Percentiles rank a stretch among this genome's conserved stretches.
These are phyloP conservation scores for Poecilus cupreus DNA, from an alignment of 2,888 invertebrate species.

Conservation along the genomic window DNA sequence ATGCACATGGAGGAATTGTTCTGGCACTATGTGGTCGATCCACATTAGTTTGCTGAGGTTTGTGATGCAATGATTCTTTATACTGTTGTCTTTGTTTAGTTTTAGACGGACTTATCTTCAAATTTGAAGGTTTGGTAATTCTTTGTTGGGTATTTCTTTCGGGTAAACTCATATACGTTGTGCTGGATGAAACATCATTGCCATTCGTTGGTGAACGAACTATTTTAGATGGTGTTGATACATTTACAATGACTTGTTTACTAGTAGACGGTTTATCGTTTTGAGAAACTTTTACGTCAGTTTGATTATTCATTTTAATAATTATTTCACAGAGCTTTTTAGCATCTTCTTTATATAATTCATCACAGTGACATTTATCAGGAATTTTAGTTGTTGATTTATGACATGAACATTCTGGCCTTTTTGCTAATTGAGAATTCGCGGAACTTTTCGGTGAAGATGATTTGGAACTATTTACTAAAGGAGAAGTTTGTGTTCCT, in stretches of 20 bases:
- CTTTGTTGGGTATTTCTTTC: conserved; percentile 12
- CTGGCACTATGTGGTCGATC: background rate
- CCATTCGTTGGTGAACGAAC: background rate
- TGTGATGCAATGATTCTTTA: conserved; percentile 63
- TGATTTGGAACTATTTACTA: conserved; percentile 31
- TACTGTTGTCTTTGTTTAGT: conserved; percentile 57
- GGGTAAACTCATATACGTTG: conserved; percentile 71
- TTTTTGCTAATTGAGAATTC: background rate
- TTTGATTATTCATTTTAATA: conserved; percentile 68
- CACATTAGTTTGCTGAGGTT: conserved; percentile 66
- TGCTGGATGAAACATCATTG: conserved; percentile 67
- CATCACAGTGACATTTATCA: background rate
- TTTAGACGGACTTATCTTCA: too few relatives aligned
- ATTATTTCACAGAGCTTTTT: conserved; percentile 69
- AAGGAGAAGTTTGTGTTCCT: conserved; percentile 53
- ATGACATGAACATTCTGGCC: background rate
- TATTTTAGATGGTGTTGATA: background rate
- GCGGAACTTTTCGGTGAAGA: background rate
- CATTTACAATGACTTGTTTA: conserved; percentile 7
- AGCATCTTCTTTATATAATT: conserved; percentile 30
- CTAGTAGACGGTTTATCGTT: background rate
- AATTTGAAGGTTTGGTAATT: background rate
- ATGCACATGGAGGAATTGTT: background rate
- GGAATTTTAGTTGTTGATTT: background rate
- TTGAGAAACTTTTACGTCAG: conserved; percentile 32